These are phyloP conservation scores for Himalopsyche phryganea DNA, from an alignment of 1,140 invertebrate species.

Conservation along the genomic window DNA sequence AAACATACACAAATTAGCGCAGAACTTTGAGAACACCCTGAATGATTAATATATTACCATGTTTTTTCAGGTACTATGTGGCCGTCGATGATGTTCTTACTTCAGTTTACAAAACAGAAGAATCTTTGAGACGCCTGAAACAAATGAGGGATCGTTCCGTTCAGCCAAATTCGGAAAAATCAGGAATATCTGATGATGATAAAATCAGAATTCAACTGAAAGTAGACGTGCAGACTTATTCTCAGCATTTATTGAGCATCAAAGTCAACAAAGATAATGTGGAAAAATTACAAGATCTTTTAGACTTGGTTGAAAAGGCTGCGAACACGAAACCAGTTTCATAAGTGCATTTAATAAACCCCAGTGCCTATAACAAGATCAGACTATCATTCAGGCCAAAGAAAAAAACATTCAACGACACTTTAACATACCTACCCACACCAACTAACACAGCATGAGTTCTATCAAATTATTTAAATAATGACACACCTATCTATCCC, in stretches of 20 bases:
- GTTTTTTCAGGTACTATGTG: conserved; percentile 74
- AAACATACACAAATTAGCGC: no score
- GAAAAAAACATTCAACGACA: not conserved
- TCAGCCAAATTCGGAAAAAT: conserved; percentile 47
- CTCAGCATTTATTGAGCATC: conserved; percentile 17
- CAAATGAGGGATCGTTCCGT: conserved; percentile 71
- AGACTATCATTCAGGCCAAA: not conserved
- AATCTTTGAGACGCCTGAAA: conserved; percentile 84
- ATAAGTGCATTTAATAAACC: conserved; percentile 28
- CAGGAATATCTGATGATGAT: conserved; percentile 75
- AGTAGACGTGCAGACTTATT: conserved; percentile 74
- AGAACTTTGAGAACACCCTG: no score
- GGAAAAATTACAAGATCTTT: conserved; percentile 26
- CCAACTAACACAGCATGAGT: not conserved
- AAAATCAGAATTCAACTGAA: conserved; percentile 89
- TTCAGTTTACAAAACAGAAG: conserved; percentile 92
- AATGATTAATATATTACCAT: no score
- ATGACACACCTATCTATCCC: no score
- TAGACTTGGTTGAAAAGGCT: conserved; percentile 30
- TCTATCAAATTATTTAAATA: no score
- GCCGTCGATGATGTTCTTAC: conserved; percentile 83
- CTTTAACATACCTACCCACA: not conserved
- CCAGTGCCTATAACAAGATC: conserved; percentile 8
- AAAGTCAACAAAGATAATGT: conserved; percentile 27
- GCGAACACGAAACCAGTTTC: conserved; percentile 21